Percentiles rank a stretch among this genome's conserved stretches.
Conservation (phyloP, 2,888 invertebrate species). For the Sminthurides aquaticus region DNA sequence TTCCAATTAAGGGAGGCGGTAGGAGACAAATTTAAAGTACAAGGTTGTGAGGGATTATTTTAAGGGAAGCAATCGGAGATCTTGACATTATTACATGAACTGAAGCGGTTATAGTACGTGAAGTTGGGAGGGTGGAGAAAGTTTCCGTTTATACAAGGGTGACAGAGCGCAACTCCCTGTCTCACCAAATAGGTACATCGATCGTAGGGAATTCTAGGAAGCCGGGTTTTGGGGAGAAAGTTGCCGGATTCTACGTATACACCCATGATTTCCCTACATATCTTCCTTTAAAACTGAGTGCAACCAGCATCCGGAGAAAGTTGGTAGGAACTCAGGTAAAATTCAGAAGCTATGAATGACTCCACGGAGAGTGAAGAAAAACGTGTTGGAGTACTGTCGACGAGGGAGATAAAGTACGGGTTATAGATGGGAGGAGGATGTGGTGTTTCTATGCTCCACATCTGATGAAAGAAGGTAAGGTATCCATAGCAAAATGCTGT, state of each 20-base stretch:
- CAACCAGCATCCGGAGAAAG: no score
- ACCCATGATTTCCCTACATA: background rate
- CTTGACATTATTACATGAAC: background rate
- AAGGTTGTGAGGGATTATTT: background rate
- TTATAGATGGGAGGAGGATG: no score
- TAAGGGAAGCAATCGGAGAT: background rate
- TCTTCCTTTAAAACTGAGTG: no score
- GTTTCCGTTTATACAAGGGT: background rate
- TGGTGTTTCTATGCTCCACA: no score
- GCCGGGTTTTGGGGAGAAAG: background rate
- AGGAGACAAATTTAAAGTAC: background rate
- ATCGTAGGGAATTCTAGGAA: constrained; percentile 8
- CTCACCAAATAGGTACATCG: constrained; percentile 12
- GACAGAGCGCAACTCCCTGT: constrained; percentile 14
- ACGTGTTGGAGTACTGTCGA: no score
- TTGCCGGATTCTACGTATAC: background rate
- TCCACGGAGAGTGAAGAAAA: no score
- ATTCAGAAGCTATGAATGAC: no score
- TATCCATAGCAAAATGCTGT: no score
- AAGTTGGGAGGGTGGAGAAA: background rate
- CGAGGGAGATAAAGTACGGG: no score
- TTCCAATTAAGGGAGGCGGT: no score
- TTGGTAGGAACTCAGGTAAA: no score
- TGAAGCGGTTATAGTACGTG: background rate
- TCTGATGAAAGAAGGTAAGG: no score